Evolutionary conservation across 2,888 invertebrate species (phyloP), one percentile per base, ranked within the genome.

Genomic region (Sarcophaga carnaria): DNA sequence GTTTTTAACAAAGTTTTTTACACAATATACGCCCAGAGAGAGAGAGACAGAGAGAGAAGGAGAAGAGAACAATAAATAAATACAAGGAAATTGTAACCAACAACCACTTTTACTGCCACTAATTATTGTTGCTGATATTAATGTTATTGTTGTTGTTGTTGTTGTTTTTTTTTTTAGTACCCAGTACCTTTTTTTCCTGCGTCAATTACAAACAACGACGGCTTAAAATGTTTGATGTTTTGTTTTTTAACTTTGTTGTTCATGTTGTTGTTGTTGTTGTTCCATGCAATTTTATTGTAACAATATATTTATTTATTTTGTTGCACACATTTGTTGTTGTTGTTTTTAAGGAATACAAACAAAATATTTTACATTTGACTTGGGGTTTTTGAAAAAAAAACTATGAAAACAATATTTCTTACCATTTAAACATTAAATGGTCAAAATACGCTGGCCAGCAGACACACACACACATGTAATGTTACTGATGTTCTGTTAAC

Each of bases 211-310:
- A 77, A 47, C 1, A 22, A 72, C 63, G 79, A 54, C 84, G 84
- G 84, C 84, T 76, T 85, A 77, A 76, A 80, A 62, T 77, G 80
- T 85, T 85, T 85, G 84, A 85, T 80, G 80, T 84, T 84, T 75
- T 59, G 22, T 22, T 49, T 22, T 78, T 49, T 14, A 17, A 20
- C 10, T 62, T 62, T 10, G 20, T 22, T 62, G 8, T 62, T 10
- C 0, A 37, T 37, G 2, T 37, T 8, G 37, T 37, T 49, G 14
- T 71, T 74, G 10, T 74, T 66, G 47, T 64, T 47, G 59, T 79
- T 83, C 10, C 10, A 54, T 54, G 14, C 54, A 54, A 17, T 54
- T 54, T 84, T 70, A 4, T 54, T 78, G 70, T 71, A 84, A 85
- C 80, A 71, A 77, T 62, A 85, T 80, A 80, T 76, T 75, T 79